Evolutionary conservation across 2,888 invertebrate genomes (phyloP).

Genomic region (Sinhomidia bicolor): DNA sequence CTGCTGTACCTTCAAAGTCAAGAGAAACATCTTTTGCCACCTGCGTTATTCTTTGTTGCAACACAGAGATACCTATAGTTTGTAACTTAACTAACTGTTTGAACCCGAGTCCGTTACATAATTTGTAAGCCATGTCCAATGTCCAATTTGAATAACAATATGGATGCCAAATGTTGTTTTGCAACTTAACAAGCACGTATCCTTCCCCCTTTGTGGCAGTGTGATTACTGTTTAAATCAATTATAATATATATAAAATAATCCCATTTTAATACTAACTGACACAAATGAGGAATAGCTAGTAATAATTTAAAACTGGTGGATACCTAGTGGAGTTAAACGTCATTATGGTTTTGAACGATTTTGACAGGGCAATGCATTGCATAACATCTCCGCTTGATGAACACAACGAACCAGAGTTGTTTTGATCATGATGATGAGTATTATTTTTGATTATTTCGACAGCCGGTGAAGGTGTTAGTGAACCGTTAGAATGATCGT

Average conservation of each 20-base stretch:
- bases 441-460: not conserved
- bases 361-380: constrained; percentile 55
- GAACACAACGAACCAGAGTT: not conserved
- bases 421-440: not conserved
- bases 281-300: not conserved
- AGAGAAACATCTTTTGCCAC: constrained; percentile 30
- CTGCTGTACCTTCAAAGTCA: not conserved
- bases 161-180: constrained; percentile 31
- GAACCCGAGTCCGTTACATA: constrained; percentile 49
- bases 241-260: not conserved
- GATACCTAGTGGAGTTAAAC: constrained; percentile 21
- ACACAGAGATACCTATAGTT: constrained; percentile 7
- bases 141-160: constrained; percentile 54
- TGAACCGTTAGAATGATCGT: not conserved
- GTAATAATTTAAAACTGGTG: not conserved
- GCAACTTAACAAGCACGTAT: constrained; percentile 42
- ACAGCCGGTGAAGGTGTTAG: not conserved
- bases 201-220: constrained; percentile 44
- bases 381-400: not conserved
- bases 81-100: not conserved
- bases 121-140: constrained; percentile 43
- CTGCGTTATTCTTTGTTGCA: constrained; percentile 11
- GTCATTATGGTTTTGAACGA: constrained; percentile 31
- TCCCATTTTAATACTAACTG: not conserved
- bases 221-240: constrained; percentile 12